Evolutionary conservation across 2,797 vertebrate genomes (phyloP).

Genomic region (Meda fulgida): DNA sequence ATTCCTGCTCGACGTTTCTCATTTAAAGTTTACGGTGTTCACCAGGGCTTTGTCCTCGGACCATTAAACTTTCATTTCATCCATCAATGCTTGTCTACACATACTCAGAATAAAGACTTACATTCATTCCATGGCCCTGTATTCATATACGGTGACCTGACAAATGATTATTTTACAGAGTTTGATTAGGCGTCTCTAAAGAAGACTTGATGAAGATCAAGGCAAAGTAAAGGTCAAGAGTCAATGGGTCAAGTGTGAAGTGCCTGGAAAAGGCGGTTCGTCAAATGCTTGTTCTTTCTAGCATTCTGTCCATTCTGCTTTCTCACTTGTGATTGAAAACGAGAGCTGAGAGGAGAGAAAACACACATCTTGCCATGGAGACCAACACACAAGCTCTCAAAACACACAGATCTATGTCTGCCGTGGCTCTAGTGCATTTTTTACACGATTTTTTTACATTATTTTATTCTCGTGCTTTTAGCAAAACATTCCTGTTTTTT

Average conservation of each 20-base stretch:
- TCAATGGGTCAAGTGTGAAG: slow-evolving; percentile 23
- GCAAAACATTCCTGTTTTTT: slow-evolving; percentile 34
- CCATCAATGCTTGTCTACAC: slow-evolving; percentile 7
- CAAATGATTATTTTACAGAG: not conserved
- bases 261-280: slow-evolving; percentile 23
- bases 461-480: too few relatives aligned
- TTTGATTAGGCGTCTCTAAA: slow-evolving; percentile 5
- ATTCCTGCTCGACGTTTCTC: not conserved
- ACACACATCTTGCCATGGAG: slow-evolving; percentile 43
- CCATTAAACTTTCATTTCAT: slow-evolving; percentile 20
- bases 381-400: slow-evolving; percentile 47
- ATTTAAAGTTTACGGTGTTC: not conserved
- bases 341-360: slow-evolving; percentile 28
- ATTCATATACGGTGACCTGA: not conserved
- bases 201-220: slow-evolving; percentile 48
- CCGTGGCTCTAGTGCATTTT: slow-evolving; percentile 15
- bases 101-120: not conserved
- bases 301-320: slow-evolving; percentile 50
- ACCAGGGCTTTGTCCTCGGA: not conserved
- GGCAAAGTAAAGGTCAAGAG: slow-evolving; percentile 43
- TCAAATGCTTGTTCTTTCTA: slow-evolving; percentile 42
- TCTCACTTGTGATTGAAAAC: slow-evolving; percentile 44
- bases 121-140: not conserved
- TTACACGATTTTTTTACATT: too few relatives aligned
- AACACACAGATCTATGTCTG: slow-evolving; percentile 23